phyloP scores from a whole-genome alignment of 2,797 vertebrate genomes.

The Hirundo rustica region DNA sequence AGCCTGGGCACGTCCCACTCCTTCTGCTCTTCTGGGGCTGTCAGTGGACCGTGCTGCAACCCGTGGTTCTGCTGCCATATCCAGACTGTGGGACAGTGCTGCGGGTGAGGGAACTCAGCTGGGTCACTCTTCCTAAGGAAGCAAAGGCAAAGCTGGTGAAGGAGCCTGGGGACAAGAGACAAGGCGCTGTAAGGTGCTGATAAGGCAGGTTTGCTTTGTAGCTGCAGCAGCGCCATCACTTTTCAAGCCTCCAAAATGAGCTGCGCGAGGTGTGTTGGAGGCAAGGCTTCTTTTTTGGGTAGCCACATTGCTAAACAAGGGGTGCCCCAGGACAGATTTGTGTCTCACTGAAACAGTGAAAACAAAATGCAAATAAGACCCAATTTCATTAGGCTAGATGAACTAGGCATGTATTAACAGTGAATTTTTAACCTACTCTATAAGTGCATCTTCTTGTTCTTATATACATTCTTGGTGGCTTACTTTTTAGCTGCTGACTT shows the following conservation, averaged over 20 bases:
- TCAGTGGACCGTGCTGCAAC: rapidly evolving
- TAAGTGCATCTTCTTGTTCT: background rate
- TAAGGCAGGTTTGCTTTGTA: background rate
- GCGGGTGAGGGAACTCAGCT: background rate
- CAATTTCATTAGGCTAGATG: background rate
- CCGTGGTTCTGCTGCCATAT: rapidly evolving
- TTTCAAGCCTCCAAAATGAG: background rate
- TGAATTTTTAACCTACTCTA: background rate
- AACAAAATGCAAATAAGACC: background rate
- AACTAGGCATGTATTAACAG: background rate
- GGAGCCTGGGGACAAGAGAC: background rate
- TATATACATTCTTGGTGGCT: background rate
- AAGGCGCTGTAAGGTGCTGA: background rate
- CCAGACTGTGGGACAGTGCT: background rate
- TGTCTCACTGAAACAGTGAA: background rate
- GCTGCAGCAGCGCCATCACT: rapidly evolving
- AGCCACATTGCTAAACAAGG: background rate
- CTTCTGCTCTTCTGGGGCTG: background rate
- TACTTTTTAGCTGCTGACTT: background rate
- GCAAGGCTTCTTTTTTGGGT: background rate
- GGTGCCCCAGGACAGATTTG: background rate
- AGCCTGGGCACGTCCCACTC: rapidly evolving
- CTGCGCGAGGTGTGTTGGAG: background rate
- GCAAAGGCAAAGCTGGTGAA: background rate
- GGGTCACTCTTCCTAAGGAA: background rate